phyloP scores from a whole-genome alignment of 2,113 vertebrate species.

The Ceyx melanurus region DNA sequence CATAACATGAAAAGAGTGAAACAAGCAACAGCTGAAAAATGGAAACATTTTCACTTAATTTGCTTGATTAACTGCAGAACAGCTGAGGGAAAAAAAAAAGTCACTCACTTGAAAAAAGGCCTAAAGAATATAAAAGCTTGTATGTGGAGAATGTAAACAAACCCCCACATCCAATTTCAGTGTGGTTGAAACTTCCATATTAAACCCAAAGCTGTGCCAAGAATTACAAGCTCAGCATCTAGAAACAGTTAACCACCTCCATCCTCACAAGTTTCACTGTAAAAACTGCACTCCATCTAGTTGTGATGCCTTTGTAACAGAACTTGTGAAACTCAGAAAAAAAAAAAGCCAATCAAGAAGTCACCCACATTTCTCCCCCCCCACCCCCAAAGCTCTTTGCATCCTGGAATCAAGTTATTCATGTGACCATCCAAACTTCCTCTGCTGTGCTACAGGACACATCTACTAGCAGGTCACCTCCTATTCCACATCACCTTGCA shows the following conservation, averaged over 20 bases:
- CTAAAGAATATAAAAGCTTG: not conserved
- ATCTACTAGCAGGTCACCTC: not conserved
- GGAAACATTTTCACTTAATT: not conserved
- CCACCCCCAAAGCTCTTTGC: no score
- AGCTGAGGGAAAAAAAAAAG: not conserved
- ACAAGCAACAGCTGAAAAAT: not conserved
- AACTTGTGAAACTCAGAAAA: not conserved
- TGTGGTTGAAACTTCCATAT: accelerated
- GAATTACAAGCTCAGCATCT: not conserved
- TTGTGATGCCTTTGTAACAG: not conserved
- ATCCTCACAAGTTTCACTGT: not conserved
- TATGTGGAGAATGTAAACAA: not conserved
- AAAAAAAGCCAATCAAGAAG: not conserved
- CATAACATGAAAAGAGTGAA: not conserved
- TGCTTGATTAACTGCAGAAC: not conserved
- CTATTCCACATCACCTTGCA: not conserved
- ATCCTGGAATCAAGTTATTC: not conserved
- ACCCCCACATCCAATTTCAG: not conserved
- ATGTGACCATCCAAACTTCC: not conserved
- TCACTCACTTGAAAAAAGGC: not conserved
- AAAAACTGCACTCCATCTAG: not conserved
- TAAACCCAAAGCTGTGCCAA: not conserved
- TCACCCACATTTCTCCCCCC: not conserved
- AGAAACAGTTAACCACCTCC: not conserved
- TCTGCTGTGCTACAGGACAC: not conserved